phyloP scores from a whole-genome alignment of 2,797 vertebrate species.

The Schizopygopsis pylzovi region DNA sequence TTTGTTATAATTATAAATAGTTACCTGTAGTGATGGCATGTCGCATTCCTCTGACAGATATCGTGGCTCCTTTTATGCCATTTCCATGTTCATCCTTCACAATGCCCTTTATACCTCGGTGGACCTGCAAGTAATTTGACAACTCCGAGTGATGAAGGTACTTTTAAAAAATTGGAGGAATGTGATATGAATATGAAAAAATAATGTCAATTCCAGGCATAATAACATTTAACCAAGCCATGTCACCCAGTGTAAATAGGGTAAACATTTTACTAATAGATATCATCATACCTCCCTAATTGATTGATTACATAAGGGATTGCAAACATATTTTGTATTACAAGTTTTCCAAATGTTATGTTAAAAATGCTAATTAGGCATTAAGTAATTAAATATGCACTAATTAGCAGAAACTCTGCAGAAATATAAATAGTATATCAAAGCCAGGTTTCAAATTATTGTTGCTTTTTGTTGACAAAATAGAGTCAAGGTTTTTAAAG shows the following conservation, averaged over 20 bases:
- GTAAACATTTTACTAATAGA: too few relatives aligned
- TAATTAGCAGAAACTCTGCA: too few relatives aligned
- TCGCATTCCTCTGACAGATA: conserved; percentile 88
- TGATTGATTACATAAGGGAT: too few relatives aligned
- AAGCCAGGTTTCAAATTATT: too few relatives aligned
- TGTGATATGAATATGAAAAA: neutral
- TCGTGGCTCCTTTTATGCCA: conserved; percentile 88
- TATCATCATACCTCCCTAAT: too few relatives aligned
- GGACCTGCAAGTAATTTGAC: conserved; percentile 78
- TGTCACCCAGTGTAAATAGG: neutral
- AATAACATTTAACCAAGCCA: neutral
- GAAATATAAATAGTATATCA: too few relatives aligned
- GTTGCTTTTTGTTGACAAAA: too few relatives aligned
- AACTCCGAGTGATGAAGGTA: neutral
- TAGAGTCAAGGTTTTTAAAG: too few relatives aligned
- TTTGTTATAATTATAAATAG: neutral
- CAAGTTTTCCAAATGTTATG: too few relatives aligned
- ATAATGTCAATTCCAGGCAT: neutral
- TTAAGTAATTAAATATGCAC: too few relatives aligned
- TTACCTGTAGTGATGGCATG: conserved; percentile 94
- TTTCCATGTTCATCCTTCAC: conserved; percentile 87
- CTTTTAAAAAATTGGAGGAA: neutral
- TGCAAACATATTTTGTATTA: too few relatives aligned
- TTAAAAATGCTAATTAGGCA: too few relatives aligned
- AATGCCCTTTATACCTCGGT: conserved; percentile 93